phyloP scores from a whole-genome alignment of 2,888 invertebrate species.

The Brachylomia viminalis region DNA sequence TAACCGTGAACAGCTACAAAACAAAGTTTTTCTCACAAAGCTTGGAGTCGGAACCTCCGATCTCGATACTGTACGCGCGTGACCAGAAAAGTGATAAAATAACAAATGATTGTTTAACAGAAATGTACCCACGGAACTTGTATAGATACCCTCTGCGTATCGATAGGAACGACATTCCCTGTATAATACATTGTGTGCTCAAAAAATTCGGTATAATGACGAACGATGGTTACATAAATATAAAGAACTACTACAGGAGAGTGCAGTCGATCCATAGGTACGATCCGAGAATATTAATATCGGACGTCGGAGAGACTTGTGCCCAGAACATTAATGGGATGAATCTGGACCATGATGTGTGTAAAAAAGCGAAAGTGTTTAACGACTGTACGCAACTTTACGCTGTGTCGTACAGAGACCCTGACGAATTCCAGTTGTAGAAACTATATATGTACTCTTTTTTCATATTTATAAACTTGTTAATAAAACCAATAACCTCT shows the following conservation, averaged over 20 bases:
- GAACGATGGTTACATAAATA: constrained; percentile 85
- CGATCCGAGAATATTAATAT: constrained; percentile 86
- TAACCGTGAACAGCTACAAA: constrained; percentile 75
- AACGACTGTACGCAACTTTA: constrained; percentile 88
- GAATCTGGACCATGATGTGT: constrained; percentile 87
- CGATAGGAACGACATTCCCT: constrained; percentile 86
- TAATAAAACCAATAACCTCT: constrained; percentile 70
- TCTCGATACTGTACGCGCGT: constrained; percentile 84
- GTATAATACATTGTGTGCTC: constrained; percentile 87
- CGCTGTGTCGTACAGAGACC: constrained; percentile 82
- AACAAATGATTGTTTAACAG: constrained; percentile 82
- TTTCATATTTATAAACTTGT: constrained; percentile 64
- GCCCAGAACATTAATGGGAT: constrained; percentile 86
- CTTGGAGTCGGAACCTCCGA: constrained; percentile 82
- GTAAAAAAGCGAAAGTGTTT: constrained; percentile 87
- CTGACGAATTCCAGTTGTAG: constrained; percentile 68
- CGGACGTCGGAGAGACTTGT: constrained; percentile 87
- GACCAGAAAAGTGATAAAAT: constrained; percentile 84
- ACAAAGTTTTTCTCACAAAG: constrained; percentile 81
- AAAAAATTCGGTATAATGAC: constrained; percentile 88
- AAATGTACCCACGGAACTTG: constrained; percentile 86
- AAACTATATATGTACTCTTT: constrained; percentile 35
- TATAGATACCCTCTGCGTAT: constrained; percentile 85
- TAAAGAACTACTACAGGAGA: constrained; percentile 85
- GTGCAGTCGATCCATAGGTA: constrained; percentile 87